phyloP scores from a whole-genome alignment of 2,113 vertebrate species.

The Caloenas nicobarica region DNA sequence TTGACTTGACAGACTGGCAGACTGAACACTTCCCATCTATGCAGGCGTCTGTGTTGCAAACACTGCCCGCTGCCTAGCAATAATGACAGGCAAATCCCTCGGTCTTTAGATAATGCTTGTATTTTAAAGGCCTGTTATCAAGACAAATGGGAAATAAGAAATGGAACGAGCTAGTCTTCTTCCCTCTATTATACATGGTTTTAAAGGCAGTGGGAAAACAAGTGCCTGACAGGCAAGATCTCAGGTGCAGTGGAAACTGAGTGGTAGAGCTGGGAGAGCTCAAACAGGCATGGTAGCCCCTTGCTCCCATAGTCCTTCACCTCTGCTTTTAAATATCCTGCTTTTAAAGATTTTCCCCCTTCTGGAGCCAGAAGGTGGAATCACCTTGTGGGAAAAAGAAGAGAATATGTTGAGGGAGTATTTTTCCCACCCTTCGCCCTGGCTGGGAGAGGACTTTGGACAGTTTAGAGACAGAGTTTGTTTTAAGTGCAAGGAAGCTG shows the following conservation, averaged over 20 bases:
- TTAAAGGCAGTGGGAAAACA: not conserved
- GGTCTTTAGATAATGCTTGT: not conserved
- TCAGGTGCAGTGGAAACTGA: not conserved
- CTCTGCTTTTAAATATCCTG: not conserved
- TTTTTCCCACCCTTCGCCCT: not conserved
- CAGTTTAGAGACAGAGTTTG: not conserved
- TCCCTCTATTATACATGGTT: not conserved
- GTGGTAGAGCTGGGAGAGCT: not conserved
- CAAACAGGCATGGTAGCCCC: fast-evolving
- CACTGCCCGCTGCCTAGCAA: not conserved
- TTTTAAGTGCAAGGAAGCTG: not conserved
- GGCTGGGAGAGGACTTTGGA: not conserved
- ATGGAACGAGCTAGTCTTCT: not conserved
- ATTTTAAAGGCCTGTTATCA: not conserved
- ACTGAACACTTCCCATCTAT: not conserved
- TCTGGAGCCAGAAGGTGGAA: not conserved
- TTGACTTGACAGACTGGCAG: not conserved
- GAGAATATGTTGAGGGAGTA: not conserved
- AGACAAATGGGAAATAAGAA: not conserved
- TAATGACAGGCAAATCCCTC: not conserved
- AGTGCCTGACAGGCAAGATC: not conserved
- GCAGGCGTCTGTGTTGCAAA: not conserved
- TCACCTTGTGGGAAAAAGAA: not conserved
- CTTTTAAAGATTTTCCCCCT: not conserved
- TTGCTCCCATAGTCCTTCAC: not conserved